Evolutionary conservation across 2,888 invertebrate species (phyloP).

Genomic region (Encarsia formosa): DNA sequence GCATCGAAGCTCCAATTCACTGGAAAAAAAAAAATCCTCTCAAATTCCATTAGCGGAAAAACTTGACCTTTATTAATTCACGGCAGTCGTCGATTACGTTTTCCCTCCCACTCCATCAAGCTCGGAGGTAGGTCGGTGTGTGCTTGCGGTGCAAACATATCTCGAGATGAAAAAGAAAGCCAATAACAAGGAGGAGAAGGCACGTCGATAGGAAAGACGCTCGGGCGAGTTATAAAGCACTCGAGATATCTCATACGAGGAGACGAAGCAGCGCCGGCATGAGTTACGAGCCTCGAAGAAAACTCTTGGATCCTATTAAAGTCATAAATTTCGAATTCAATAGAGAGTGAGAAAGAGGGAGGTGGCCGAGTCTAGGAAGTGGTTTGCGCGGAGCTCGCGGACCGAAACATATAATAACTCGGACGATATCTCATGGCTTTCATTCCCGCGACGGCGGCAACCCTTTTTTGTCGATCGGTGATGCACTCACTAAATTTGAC

Average conservation of each 20-base stretch:
- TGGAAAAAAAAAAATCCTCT: too few relatives aligned
- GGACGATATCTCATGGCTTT: slow-evolving; percentile 12
- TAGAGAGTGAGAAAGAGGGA: slow-evolving; percentile 36
- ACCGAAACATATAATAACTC: slow-evolving; percentile 15
- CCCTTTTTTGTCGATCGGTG: not conserved
- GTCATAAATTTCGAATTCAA: slow-evolving; percentile 49
- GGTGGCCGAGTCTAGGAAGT: not conserved
- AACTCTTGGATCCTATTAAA: slow-evolving; percentile 48
- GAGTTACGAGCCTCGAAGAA: slow-evolving; percentile 43
- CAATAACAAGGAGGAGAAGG: not conserved
- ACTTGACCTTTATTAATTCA: too few relatives aligned
- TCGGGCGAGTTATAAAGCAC: slow-evolving; percentile 16
- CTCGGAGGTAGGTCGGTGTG: too few relatives aligned
- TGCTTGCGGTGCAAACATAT: not conserved
- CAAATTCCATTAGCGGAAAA: too few relatives aligned
- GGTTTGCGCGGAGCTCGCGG: slow-evolving; percentile 5
- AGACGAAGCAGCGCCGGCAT: slow-evolving; percentile 20
- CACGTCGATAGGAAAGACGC: not conserved
- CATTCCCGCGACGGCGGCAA: not conserved
- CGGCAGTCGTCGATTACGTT: too few relatives aligned
- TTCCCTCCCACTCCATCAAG: too few relatives aligned
- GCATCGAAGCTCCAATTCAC: too few relatives aligned
- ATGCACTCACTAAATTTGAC: too few relatives aligned
- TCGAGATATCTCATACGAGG: slow-evolving; percentile 3
- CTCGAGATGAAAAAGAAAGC: not conserved